Evolutionary conservation across 2,797 vertebrate species (phyloP), one percentile per base, ranked within the genome.

Genomic region (Phyllotis vaccarum): DNA sequence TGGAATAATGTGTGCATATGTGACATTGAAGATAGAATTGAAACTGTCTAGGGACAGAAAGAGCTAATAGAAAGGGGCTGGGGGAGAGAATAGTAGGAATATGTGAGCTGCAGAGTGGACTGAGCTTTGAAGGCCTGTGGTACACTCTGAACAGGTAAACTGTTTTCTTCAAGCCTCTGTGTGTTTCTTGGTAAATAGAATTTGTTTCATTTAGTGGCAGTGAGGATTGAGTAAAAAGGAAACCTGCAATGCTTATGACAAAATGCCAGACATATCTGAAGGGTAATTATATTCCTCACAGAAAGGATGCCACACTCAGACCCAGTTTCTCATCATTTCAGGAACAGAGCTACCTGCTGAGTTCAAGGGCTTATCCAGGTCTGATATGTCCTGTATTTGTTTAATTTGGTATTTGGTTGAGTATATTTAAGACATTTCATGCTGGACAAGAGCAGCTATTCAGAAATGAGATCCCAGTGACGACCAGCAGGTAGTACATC

Each of bases 361-460:
- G 5, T 58, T 3, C 9, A 37, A 19, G 14, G 1, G 2, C 56
- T 1, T 12, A n/a, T 37, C 2, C 46, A 11, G 9, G 34, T 79
- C 6, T 54, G 24, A 22, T 40, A 10, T 40, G 17, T 16, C 24
- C 58, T 62, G 9, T 22, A 49, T 64, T 82, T 64, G 56, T 27
- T 76, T 40, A 31, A 29, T 40, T 64, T 31, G 40, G 24, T 21
- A 60, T n/a, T n/a, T 74, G 31, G 16, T 58, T 91, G 40, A 13
- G 11, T 70, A 31, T 66, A 75, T 54, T 76, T 64, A 43, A 76
- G 81, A 66, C 34, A 66, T 37, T 24, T 58, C 70, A 40, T 7
- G 3, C 46, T 85, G 46, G 14, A 40, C 8, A 64, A 29, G 16
- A 24, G 46, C 58, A n/a, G 16, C 27, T 54, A 34, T 21, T 66